phyloP scores from a whole-genome alignment of 2,113 vertebrate genomes.

The Megaceryle maxima region DNA sequence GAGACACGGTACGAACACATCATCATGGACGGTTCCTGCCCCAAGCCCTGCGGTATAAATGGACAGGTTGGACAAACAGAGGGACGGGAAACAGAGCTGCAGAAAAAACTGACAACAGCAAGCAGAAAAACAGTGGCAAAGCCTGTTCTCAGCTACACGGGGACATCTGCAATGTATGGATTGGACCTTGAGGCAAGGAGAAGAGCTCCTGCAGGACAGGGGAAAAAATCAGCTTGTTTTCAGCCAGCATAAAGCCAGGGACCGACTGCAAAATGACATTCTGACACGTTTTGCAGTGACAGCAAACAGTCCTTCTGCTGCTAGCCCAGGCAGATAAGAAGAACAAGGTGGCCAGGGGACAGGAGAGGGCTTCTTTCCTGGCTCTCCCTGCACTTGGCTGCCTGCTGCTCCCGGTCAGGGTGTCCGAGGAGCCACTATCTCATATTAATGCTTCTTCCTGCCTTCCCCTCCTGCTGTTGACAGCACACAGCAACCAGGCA shows the following conservation, averaged over 20 bases:
- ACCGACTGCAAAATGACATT: not conserved
- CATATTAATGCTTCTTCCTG: not conserved
- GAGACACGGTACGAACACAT: not conserved
- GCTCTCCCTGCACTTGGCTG: not conserved
- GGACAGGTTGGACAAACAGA: not conserved
- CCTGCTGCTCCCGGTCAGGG: not conserved
- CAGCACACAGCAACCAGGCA: not conserved
- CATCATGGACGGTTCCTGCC: not conserved
- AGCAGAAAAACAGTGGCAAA: not conserved
- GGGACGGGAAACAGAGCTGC: not conserved
- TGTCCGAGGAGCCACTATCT: not conserved
- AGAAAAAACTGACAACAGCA: not conserved
- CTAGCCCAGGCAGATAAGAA: not conserved
- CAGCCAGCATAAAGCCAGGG: not conserved
- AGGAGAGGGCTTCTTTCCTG: not conserved
- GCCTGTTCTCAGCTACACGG: rapidly evolving
- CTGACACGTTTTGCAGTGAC: not conserved
- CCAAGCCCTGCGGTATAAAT: not conserved
- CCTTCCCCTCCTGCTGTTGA: not conserved
- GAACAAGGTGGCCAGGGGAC: not conserved
- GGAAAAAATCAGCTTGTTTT: not conserved
- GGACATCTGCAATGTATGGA: not conserved
- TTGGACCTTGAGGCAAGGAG: not conserved
- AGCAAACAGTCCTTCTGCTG: not conserved
- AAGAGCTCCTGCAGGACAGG: not conserved